Percentiles rank a stretch among this genome's conserved stretches.
phyloP scores from a whole-genome alignment of 2,113 vertebrate species.

The Rousettus leschenaultii region DNA sequence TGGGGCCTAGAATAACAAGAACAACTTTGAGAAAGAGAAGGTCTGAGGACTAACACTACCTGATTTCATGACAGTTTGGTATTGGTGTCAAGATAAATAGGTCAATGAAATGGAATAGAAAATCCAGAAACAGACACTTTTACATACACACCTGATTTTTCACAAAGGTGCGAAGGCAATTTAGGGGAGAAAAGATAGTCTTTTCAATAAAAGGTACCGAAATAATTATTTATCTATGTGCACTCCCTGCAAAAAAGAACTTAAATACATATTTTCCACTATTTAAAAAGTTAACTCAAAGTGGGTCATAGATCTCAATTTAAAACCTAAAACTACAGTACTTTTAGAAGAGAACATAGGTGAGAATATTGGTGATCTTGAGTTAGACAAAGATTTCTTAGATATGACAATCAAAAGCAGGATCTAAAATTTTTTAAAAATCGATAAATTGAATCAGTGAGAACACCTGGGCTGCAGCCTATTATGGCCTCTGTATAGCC shows the following conservation, averaged over 20 bases:
- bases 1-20: neutral
- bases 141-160: neutral
- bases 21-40: neutral
- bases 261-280: neutral
- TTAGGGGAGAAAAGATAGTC: neutral
- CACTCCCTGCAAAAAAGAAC: neutral
- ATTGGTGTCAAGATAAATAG: neutral
- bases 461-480: too few species aligned
- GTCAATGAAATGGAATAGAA: neutral
- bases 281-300: neutral
- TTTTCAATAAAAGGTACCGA: neutral
- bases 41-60: neutral
- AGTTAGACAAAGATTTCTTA: neutral
- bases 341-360: neutral
- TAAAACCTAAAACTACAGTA: neutral
- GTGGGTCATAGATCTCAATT: neutral
- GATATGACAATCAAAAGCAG: neutral
- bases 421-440: neutral
- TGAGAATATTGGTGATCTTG: neutral
- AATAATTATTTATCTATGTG: neutral
- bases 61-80: neutral
- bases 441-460: neutral
- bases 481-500: too few species aligned
- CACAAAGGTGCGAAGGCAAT: neutral
- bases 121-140: neutral